Base-by-base conservation (phyloP, 1,140 invertebrate genomes). In the Pissodes strobi region DNA sequence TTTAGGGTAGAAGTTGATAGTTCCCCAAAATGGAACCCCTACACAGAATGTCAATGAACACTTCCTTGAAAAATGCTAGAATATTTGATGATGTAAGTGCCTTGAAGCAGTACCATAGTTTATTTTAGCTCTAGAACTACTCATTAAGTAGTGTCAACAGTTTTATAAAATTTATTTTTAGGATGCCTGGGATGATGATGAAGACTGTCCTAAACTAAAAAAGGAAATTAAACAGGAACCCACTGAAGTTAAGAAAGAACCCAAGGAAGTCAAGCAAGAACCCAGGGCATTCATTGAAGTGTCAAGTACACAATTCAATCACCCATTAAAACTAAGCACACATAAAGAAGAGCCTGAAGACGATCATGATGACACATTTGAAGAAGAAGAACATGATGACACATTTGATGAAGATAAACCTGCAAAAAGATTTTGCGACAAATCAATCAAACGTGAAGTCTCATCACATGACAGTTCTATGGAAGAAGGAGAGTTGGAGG, bases 11-110 rank as follows among this genome's bases (percentile, higher is more conserved):
- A n/a, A n/a, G n/a, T n/a, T n/a, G n/a, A n/a, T n/a, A n/a, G n/a
- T n/a, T n/a, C n/a, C n/a, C n/a, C n/a, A n/a, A n/a, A n/a, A 27
- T 27, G 25, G 4, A 27, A 27, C 25, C 25, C 3, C 9, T 27
- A 27, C 25, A 27, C 9, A 56, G 58, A 52, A 13, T 74, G 8
- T 71, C 71, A 15, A 60, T 77, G 68, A 77, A 75, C 53, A 74
- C 75, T 15, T 58, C 63, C 13, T 52, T 77, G 13, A 74, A 69
- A 67, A 66, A 73, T 66, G 75, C 75, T 2, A 64, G 69, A 62
- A 77, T 77, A 48, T 77, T 77, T 53, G 75, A 76, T 45, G 74
- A 76, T 46, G 75, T 76, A 69, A 60, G 68, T 59, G 15, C 34
- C 27, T 27, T 27, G 9, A 27, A 27, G 25, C 3, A 27, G 25